A percentile compares a stretch with the other conserved stretches of the same genome.
Evolutionary conservation across 2,797 vertebrate genomes (phyloP).

Genomic region (Lates japonicus): DNA sequence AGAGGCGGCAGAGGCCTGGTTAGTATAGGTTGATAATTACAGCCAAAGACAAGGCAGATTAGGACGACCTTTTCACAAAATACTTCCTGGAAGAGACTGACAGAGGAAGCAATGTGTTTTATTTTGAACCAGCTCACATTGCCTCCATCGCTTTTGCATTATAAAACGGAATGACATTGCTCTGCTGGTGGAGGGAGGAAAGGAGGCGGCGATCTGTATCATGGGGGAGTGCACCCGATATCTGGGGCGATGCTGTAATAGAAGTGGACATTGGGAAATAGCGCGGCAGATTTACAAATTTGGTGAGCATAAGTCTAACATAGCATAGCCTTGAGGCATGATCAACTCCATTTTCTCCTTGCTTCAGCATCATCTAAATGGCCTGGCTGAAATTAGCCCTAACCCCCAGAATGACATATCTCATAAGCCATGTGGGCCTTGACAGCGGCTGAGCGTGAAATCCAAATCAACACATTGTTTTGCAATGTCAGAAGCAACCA

Average conservation of each 20-base stretch:
- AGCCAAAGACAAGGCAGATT: constrained; percentile 83
- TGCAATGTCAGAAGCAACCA: constrained; percentile 83
- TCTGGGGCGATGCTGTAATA: constrained; percentile 64
- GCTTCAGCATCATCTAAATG: constrained; percentile 81
- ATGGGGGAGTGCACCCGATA: constrained; percentile 60
- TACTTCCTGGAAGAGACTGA: constrained; percentile 78
- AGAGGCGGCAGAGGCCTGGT: constrained; percentile 73
- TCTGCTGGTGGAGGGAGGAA: constrained; percentile 60
- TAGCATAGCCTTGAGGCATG: constrained; percentile 65
- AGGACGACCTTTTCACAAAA: constrained; percentile 72
- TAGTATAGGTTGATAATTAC: constrained; percentile 82
- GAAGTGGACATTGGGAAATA: constrained; percentile 77
- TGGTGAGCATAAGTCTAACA: constrained; percentile 75
- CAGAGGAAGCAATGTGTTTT: constrained; percentile 73
- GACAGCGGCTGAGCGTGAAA: constrained; percentile 83
- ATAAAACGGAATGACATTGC: constrained; percentile 43
- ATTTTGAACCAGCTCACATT: constrained; percentile 72
- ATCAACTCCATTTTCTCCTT: constrained; percentile 81
- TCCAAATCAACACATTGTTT: constrained; percentile 88
- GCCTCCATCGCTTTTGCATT: constrained; percentile 75
- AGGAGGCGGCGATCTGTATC: constrained; percentile 72
- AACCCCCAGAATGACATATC: constrained; percentile 85
- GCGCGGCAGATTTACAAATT: constrained; percentile 77
- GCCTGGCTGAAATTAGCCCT: constrained; percentile 83
- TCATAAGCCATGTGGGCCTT: constrained; percentile 74